Percentiles rank a stretch among this genome's conserved stretches.
These are phyloP conservation scores for Tipula confusa DNA, from an alignment of 2,888 invertebrate genomes.

Conservation along the genomic window DNA sequence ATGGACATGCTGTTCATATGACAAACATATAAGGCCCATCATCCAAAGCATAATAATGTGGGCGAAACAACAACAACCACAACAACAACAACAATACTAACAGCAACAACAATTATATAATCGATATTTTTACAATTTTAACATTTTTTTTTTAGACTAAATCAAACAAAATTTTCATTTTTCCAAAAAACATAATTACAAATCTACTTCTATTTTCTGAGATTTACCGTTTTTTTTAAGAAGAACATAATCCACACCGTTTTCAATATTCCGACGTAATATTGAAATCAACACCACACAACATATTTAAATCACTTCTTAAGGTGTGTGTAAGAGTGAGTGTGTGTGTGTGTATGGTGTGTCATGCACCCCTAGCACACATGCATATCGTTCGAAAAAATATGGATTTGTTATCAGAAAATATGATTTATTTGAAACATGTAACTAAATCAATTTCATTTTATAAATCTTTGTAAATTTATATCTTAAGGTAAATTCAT, in stretches of 20 bases:
- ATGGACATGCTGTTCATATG: constrained; percentile 38
- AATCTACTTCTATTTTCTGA: not conserved
- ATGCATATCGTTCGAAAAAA: no score
- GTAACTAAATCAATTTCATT: not conserved
- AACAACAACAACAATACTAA: not conserved
- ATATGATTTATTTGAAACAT: not conserved
- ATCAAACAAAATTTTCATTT: not conserved
- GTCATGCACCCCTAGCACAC: no score
- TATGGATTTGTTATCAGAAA: not conserved
- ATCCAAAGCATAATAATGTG: not conserved
- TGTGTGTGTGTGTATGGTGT: no score
- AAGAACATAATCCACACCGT: not conserved
- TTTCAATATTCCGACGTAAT: not conserved
- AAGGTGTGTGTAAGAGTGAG: no score
- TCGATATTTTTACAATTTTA: not conserved
- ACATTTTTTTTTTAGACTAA: not conserved
- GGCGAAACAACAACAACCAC: not conserved
- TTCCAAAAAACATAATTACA: not conserved
- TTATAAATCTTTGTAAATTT: not conserved
- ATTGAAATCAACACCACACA: not conserved
- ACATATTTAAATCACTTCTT: not conserved
- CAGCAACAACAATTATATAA: not conserved
- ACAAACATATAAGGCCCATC: constrained; percentile 36
- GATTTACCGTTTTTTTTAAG: not conserved
- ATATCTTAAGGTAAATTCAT: not conserved